These are phyloP conservation scores for Thecocarcelia acutangulata DNA, from an alignment of 2,888 invertebrate species.

Conservation along the genomic window DNA sequence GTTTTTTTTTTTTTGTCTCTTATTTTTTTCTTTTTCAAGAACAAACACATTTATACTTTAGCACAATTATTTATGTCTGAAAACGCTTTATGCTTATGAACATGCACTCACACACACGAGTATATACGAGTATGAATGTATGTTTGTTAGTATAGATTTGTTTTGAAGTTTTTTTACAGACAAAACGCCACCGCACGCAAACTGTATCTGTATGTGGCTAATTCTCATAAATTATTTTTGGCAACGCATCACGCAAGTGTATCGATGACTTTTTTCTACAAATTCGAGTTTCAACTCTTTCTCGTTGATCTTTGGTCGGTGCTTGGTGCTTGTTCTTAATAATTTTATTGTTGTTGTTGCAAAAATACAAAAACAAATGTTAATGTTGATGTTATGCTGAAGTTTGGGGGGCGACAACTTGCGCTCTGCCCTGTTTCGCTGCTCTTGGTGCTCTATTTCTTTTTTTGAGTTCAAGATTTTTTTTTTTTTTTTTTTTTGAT, in stretches of 20 bases:
- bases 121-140: not conserved
- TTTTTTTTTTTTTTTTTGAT: too few species aligned
- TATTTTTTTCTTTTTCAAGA: too few species aligned
- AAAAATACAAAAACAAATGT: slow-evolving; percentile 11
- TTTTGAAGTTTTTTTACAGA: slow-evolving; percentile 53
- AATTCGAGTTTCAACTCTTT: slow-evolving; percentile 47
- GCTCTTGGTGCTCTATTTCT: slow-evolving; percentile 71
- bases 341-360: slow-evolving; percentile 30
- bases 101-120: not conserved
- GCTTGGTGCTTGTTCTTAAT: slow-evolving; percentile 62
- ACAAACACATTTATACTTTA: not conserved
- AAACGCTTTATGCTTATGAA: not conserved
- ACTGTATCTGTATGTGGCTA: slow-evolving; percentile 72
- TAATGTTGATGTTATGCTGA: slow-evolving; percentile 71
- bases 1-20: not conserved
- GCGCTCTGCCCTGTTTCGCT: slow-evolving; percentile 72
- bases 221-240: slow-evolving; percentile 79
- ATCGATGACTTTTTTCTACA: slow-evolving; percentile 71
- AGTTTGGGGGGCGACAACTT: slow-evolving; percentile 79
- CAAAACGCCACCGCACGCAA: slow-evolving; percentile 72
- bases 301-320: too few species aligned
- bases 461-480: slow-evolving; percentile 24
- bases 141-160: slow-evolving; percentile 13
- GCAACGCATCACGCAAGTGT: slow-evolving; percentile 81
- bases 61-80: slow-evolving; percentile 18